Evolutionary conservation across 2,113 vertebrate genomes (phyloP), one percentile per base, ranked within the genome.

Genomic region (Fukomys damarensis): DNA sequence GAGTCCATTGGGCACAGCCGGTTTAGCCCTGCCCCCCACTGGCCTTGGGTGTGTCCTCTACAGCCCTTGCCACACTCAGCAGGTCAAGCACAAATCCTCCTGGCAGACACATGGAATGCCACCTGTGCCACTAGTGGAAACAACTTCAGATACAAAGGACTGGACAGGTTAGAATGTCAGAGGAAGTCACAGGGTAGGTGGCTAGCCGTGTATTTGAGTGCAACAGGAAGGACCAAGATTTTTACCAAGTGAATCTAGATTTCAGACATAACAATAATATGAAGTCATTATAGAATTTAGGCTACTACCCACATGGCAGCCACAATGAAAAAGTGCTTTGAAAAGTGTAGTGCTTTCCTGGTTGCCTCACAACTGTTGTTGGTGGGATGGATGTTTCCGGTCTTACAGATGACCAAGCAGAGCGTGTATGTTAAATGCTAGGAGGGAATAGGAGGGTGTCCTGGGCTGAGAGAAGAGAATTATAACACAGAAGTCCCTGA

Each of bases 141-240:
- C 54, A 70, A 86, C 41, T 96, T 95, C 74, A 89, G 77, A 95
- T 52, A 96, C 93, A 96, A 97, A 95, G 35, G 68, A 83, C 28
- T 3, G 11, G 46, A 35, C 79, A 94, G 91, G 82, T 93, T 95
- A 83, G 86, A 96, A 77, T 86, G 91, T 89, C 95, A 84, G 83
- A 97, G 96, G 96, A 97, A 96, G 93, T 97, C 96, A 96, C 93
- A 93, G 58, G 94, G 66, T 68, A 84, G 61, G 89, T 86, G 91
- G 87, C 89, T 94, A 96, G 82, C 94, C 56, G 19, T 49, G 26
- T 46, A 41, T 79, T 82, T 94, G 81, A 96, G 81, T 43, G 59
- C 22, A 56, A 22, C 96, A 96, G 96, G 96, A 96, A 96, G 91
- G 43, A 86, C 46, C 43, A 13, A 49, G 80, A 83, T 87, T 95